Base-by-base conservation (phyloP, 2,888 invertebrate species). In the Harpalus rubripes region DNA sequence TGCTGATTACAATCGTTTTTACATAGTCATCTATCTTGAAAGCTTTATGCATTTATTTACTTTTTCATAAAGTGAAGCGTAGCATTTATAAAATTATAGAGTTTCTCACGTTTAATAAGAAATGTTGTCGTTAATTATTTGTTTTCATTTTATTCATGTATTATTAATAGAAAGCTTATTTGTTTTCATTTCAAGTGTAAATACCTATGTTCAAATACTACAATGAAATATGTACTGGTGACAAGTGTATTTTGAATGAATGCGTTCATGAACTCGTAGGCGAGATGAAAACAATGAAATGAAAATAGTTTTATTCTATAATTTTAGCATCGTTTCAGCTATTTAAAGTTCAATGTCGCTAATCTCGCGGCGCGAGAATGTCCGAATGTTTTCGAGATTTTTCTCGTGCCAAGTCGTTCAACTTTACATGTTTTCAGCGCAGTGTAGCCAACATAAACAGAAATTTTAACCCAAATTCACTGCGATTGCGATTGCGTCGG, bases 401-500 rank as follows among this genome's bases (percentile, higher is more conserved):
- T 78, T 78, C 58, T 26, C 26, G 56, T 78, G 78, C 81, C 63
- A 81, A 81, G 81, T 81, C 81, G 81, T 81, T 68, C 81, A 81
- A 81, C 81, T 81, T 81, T 41, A 44, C 15, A 74, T 44, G 44
- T 44, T 74, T 74, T 81, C 26, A 56, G 68, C 44, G 68, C 81
- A 44, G 72, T 63, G 39, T 32, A 41, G 59, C 83, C 74, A 83
- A 76, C 83, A 76, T 76, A 74, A 83, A 83, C 76, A 83, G 58
- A 32, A 74, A 74, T 83, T 83, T 61, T 76, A 83, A 76, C 76
- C 83, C 41, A 74, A 83, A 83, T 83, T 76, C 76, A 83, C 44
- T 63, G 81, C 65, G 16, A 81, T 52, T n/a, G 81, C 65, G 16
- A 81, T 52, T 81, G 15, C 78, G 44, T 52, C 68, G 12, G 68